These are phyloP conservation scores for Merops nubicus DNA, from an alignment of 2,113 vertebrate species.

Conservation along the genomic window DNA sequence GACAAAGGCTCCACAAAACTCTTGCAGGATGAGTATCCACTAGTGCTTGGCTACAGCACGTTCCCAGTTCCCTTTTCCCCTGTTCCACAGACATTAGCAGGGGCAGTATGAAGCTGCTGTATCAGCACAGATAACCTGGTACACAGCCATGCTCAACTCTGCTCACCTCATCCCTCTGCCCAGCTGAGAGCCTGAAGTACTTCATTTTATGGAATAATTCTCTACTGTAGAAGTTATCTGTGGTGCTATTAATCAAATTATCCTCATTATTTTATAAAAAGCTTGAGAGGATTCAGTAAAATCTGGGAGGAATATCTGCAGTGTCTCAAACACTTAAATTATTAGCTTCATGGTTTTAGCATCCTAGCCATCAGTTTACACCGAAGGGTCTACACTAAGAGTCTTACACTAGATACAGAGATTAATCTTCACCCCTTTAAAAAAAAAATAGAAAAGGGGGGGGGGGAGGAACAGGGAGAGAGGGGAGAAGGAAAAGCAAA, in stretches of 20 bases:
- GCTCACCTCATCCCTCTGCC: neutral
- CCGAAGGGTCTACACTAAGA: neutral
- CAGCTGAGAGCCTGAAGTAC: neutral
- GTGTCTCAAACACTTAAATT: neutral
- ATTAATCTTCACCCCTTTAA: neutral
- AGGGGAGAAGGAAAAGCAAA: neutral
- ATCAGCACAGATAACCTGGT: neutral
- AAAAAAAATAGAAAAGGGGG: neutral
- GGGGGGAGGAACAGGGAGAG: rapidly evolving
- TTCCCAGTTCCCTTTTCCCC: neutral
- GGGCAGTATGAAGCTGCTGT: neutral
- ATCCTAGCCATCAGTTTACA: neutral
- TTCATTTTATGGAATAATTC: neutral
- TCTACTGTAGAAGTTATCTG: neutral
- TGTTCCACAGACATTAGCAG: neutral
- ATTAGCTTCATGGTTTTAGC: neutral
- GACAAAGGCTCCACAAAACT: neutral
- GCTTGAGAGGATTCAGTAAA: neutral
- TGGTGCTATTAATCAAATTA: neutral
- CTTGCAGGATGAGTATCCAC: neutral
- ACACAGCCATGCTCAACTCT: neutral
- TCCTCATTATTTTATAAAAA: neutral
- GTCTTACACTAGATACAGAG: neutral
- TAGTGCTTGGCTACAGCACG: neutral
- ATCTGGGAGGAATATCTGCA: neutral